Percentiles rank a stretch among this genome's conserved stretches.
phyloP scores from a whole-genome alignment of 2,113 vertebrate genomes.

The Xiphophorus hellerii region DNA sequence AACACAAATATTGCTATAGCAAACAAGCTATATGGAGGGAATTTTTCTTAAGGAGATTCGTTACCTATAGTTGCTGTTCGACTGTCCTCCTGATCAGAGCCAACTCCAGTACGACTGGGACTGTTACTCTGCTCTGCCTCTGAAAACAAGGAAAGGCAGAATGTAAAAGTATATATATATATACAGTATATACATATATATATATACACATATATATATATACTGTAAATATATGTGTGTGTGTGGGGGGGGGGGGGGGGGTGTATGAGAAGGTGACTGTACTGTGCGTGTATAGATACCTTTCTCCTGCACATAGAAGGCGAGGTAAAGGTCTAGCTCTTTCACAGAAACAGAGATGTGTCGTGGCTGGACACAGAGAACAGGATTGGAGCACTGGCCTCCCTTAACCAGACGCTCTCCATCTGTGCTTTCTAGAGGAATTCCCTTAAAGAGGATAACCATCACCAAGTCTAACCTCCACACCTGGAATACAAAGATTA shows the following conservation, averaged over 20 bases:
- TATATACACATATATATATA: too few relatives aligned
- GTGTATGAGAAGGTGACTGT: too few relatives aligned
- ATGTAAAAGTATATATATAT: too few relatives aligned
- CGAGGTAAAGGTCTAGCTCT: slow-evolving; percentile 98
- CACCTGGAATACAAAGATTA: slow-evolving; percentile 69
- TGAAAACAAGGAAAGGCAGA: slow-evolving; percentile 58
- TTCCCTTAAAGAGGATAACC: slow-evolving; percentile 99
- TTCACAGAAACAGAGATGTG: slow-evolving; percentile 97
- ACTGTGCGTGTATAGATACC: slow-evolving; percentile 72
- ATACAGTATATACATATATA: too few relatives aligned
- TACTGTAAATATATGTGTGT: too few relatives aligned
- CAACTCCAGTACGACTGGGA: slow-evolving; percentile 85
- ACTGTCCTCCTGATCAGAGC: slow-evolving; percentile 94
- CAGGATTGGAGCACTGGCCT: slow-evolving; percentile 89
- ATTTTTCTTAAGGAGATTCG: not conserved
- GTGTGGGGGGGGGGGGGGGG: too few relatives aligned
- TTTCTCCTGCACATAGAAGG: slow-evolving; percentile 95
- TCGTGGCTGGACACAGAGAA: slow-evolving; percentile 96
- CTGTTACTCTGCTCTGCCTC: slow-evolving; percentile 92
- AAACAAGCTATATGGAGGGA: not conserved
- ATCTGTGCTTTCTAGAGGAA: slow-evolving; percentile 97
- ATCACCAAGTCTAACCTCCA: slow-evolving; percentile 98
- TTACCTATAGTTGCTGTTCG: slow-evolving; percentile 92
- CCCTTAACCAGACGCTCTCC: slow-evolving; percentile 96
- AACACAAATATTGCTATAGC: not conserved